Evolutionary conservation across 1,140 invertebrate genomes (phyloP), one percentile per base, ranked within the genome.

Genomic region (Tetranychus cinnabarinus): DNA sequence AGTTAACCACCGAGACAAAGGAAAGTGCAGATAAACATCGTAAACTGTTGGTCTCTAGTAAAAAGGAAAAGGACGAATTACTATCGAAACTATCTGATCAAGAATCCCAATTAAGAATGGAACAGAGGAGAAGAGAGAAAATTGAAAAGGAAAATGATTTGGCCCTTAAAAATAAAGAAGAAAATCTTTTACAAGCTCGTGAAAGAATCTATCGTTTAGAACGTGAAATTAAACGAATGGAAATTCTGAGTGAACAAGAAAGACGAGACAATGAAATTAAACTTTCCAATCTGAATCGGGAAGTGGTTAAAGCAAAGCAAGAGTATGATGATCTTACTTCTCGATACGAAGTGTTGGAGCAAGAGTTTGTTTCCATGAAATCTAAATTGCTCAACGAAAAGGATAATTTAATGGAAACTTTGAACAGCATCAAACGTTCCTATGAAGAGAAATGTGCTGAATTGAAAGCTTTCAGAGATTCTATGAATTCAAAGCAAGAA

Each of bases 291-390:
- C 15, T 59, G 47, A 61, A 66, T 39, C 33, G 60, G 48, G 63
- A 68, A 4, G 39, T 55, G 36, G 47, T 54, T 2, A 58, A 62
- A 23, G 37, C 55, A 39, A 64, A 64, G 60, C 78, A 82, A 62
- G 81, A 85, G 64, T 84, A 83, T 70, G 81, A 85, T 63, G 84
- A 87, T 65, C 72, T 89, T 7, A 86, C 82, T 36, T 74, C 76
- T 3, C 86, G 84, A 70, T 85, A 87, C 71, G 85, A 86, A 67
- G 76, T 83, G 62, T 72, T 90, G n/a, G 81, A 82, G 68, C 84
- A 87, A 70, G 84, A 87, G 68, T 83, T 84, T 65, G 82, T 85
- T 0, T 77, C 83, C 0, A 81, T 81, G 57, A 87, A 86, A 70
- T 79, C 82, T 15, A 78, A 83, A 71, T 72, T 86, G 36, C 81